phyloP scores from a whole-genome alignment of 2,113 vertebrate genomes.

The Brienomyrus brachyistius region DNA sequence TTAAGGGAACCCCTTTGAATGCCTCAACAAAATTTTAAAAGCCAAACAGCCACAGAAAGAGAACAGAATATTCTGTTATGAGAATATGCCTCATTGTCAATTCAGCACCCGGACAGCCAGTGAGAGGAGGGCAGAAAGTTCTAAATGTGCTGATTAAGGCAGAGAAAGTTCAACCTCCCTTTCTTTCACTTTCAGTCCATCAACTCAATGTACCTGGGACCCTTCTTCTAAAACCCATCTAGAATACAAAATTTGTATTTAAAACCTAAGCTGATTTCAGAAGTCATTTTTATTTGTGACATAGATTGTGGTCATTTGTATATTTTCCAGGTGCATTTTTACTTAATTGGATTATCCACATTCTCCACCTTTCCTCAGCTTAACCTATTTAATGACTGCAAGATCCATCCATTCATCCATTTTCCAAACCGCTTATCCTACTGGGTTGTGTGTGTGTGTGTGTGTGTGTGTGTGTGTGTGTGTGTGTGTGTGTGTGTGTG shows the following conservation, averaged over 20 bases:
- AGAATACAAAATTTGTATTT: conserved; percentile 1
- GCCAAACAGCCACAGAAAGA: conserved; percentile 23
- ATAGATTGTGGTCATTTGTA: background rate
- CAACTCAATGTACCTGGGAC: background rate
- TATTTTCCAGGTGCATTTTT: background rate
- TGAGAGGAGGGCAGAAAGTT: background rate
- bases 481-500: too few relatives aligned
- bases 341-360: background rate
- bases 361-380: background rate
- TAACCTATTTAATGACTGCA: background rate
- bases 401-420: too few relatives aligned
- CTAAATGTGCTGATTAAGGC: background rate
- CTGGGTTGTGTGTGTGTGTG: too few relatives aligned
- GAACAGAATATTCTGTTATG: background rate
- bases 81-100: background rate
- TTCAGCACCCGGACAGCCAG: background rate
- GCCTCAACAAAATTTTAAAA: conserved; percentile 28
- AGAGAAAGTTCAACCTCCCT: background rate
- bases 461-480: too few relatives aligned
- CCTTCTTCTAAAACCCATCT: background rate
- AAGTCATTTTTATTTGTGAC: background rate
- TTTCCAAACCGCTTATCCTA: too few relatives aligned
- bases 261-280: background rate
- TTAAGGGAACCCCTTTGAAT: background rate
- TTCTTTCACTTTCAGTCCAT: background rate